Evolutionary conservation across 2,797 vertebrate genomes (phyloP), one percentile per base, ranked within the genome.

Genomic region (Trachurus trachurus): DNA sequence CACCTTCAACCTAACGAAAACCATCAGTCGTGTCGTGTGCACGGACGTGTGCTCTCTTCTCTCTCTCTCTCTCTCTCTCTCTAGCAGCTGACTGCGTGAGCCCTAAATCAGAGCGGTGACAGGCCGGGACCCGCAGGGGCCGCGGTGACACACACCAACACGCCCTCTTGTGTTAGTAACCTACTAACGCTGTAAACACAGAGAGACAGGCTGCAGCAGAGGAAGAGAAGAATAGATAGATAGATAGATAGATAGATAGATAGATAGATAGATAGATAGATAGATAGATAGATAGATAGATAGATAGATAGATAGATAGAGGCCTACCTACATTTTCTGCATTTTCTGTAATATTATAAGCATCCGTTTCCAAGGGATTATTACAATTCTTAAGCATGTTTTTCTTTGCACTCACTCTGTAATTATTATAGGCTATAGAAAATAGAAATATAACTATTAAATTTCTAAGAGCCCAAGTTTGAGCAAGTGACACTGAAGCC

Each of bases 141-240:
- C 21, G 66, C 67, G 21, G 66, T 66, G 72, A 76, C 78, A 80
- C 78, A 86, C 87, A 71, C 89, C 79, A 89, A 94, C 86, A 88
- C 94, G 95, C 95, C 95, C 94, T 92, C 95, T 95, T 89, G 92
- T 91, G 95, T 94, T 84, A 61, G 82, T 56, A 81, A 61, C 45
- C 29, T 42, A 54, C 49, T 54, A 65, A 54, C 47, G 8, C 61
- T 31, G 15, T 37, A 71, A 85, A 90, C 58, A 62, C 47, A 31
- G 47, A 57, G 47, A 57, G 49, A 21, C n/a, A 12, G 40, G 40
- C 40, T 42, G 11, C 40, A 4, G 45, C 45, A 47, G 45, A 17
- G 45, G 16, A 42, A 15, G 15, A 13, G 5, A 5, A n/a, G n/a
- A n/a, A 26, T 40, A 40, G 40, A 42, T 44, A 16, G 42, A 44